These are phyloP conservation scores for Brenthis ino DNA, from an alignment of 2,888 invertebrate species.

Conservation along the genomic window DNA sequence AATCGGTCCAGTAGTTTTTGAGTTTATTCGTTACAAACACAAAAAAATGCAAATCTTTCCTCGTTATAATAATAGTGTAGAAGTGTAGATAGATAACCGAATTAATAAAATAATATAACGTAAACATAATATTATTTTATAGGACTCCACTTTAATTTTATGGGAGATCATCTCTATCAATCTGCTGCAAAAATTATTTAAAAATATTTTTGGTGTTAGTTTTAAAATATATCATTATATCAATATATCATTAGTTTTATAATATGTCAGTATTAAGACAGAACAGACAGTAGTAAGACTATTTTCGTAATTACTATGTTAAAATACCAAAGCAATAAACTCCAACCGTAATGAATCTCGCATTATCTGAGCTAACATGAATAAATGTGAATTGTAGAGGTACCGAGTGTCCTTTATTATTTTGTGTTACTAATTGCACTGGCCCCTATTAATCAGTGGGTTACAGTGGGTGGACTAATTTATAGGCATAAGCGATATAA, in stretches of 20 bases:
- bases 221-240: too few species aligned
- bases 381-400: constrained; percentile 20
- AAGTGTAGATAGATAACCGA: too few species aligned
- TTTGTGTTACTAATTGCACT: constrained; percentile 34
- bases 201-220: not conserved
- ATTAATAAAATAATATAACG: too few species aligned
- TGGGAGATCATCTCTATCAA: too few species aligned
- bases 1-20: too few species aligned
- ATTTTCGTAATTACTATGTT: not conserved
- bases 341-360: constrained; percentile 18
- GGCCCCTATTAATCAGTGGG: constrained; percentile 34
- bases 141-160: too few species aligned
- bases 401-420: constrained; percentile 36
- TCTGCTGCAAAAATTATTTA: too few species aligned
- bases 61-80: too few species aligned
- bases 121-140: too few species aligned
- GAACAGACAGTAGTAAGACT: not conserved
- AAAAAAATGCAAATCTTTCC: too few species aligned
- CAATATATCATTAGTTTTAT: not conserved
- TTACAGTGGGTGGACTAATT: constrained; percentile 3
- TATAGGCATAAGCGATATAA: not conserved
- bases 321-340: not conserved
- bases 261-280: too few species aligned
- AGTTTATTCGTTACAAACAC: too few species aligned
- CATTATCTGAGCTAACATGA: constrained; percentile 29